A percentile compares a stretch with the other conserved stretches of the same genome.
phyloP scores from a whole-genome alignment of 2,888 invertebrate species.

The Aphodius sticticus region DNA sequence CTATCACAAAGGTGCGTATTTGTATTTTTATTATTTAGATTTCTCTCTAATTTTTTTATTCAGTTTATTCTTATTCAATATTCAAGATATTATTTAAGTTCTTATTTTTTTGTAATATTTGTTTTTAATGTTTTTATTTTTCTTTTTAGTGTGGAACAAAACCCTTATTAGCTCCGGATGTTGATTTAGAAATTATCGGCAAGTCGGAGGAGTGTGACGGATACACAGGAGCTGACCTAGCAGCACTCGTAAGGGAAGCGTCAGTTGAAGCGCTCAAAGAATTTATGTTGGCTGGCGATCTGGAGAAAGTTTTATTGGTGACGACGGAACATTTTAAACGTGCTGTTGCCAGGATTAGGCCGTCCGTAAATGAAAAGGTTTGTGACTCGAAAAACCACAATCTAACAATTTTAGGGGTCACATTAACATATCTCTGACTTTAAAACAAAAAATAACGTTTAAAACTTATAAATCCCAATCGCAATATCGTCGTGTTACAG shows the following conservation, averaged over 20 bases:
- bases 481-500: too few relatives aligned
- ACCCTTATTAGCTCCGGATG: constrained; percentile 79
- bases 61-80: too few relatives aligned
- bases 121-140: neutral
- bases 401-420: neutral
- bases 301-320: constrained; percentile 64
- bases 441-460: too few relatives aligned
- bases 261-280: constrained; percentile 82
- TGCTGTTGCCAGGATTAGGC: constrained; percentile 82
- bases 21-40: too few relatives aligned
- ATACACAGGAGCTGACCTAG: constrained; percentile 94
- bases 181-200: constrained; percentile 77
- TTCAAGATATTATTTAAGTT: too few relatives aligned
- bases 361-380: constrained; percentile 84
- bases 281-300: constrained; percentile 68
- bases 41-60: too few relatives aligned
- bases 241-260: constrained; percentile 88
- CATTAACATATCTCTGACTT: too few relatives aligned
- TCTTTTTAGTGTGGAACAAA: constrained; percentile 75
- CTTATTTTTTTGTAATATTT: neutral
- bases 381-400: constrained; percentile 33
- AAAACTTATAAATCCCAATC: too few relatives aligned
- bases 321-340: constrained; percentile 75
- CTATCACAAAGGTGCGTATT: constrained; percentile 79
- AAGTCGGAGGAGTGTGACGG: constrained; percentile 73